A percentile compares a stretch with the other conserved stretches of the same genome.
These are phyloP conservation scores for Myzus persicae DNA, from an alignment of 1,140 invertebrate species.

Conservation along the genomic window DNA sequence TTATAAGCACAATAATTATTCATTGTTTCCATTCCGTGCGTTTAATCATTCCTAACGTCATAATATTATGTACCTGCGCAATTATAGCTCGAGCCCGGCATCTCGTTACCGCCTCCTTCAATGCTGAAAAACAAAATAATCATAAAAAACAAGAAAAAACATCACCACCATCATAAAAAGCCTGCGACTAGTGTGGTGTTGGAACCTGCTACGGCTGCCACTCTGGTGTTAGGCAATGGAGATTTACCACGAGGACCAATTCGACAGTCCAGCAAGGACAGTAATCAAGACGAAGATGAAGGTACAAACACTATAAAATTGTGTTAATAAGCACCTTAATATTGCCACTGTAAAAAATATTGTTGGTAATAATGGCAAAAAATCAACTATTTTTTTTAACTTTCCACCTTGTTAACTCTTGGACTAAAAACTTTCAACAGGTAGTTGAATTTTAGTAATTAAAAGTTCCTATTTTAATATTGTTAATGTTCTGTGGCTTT, in stretches of 20 bases:
- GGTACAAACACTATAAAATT: constrained; percentile 62
- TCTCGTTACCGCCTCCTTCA: constrained; percentile 86
- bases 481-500: no score
- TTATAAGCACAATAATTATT: not conserved
- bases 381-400: no score
- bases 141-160: constrained; percentile 98
- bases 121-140: constrained; percentile 90
- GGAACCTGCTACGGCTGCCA: constrained; percentile 40
- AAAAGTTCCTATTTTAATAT: no score
- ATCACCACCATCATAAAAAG: constrained; percentile 79
- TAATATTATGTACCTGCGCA: not conserved
- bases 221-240: constrained; percentile 33
- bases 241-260: constrained; percentile 68
- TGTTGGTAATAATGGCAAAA: no score
- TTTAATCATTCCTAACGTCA: not conserved
- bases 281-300: constrained; percentile 66
- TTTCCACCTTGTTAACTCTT: no score
- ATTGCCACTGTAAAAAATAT: no score
- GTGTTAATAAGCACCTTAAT: no score
- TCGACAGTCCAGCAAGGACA: constrained; percentile 73
- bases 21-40: not conserved
- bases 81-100: constrained; percentile 75
- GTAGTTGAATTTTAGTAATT: no score
- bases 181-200: constrained; percentile 61
- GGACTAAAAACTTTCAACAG: no score